Percentiles rank a stretch among this genome's conserved stretches.
phyloP scores from a whole-genome alignment of 2,113 vertebrate genomes.

The Tupaia chinensis region DNA sequence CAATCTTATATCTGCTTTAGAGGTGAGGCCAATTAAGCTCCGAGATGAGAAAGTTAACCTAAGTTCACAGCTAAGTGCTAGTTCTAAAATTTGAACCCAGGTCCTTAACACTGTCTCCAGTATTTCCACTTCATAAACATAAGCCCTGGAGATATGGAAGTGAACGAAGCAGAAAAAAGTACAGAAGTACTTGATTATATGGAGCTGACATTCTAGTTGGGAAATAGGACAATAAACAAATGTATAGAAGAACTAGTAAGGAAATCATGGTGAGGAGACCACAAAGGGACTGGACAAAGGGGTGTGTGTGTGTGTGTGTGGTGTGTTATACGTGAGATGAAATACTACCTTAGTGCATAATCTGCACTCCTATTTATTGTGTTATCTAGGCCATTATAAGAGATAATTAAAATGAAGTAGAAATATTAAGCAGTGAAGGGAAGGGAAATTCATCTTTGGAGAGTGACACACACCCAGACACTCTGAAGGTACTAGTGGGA shows the following conservation, averaged over 20 bases:
- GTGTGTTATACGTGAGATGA: not conserved
- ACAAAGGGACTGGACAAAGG: not conserved
- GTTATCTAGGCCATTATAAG: not conserved
- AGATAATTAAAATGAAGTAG: not conserved
- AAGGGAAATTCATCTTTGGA: not conserved
- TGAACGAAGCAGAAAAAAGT: not conserved
- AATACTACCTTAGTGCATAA: not conserved
- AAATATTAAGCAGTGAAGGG: not conserved
- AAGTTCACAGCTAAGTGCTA: not conserved
- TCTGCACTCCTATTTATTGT: not conserved
- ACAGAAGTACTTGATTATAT: not conserved
- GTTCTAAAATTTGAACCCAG: slow-evolving; percentile 14
- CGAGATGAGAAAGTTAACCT: not conserved
- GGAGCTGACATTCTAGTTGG: not conserved
- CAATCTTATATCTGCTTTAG: not conserved
- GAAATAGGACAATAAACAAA: not conserved
- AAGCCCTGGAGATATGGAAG: not conserved
- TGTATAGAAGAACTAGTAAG: not conserved
- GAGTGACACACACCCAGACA: not conserved
- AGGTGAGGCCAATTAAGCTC: not conserved
- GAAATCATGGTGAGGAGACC: not conserved
- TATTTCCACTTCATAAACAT: not conserved
- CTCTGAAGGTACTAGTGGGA: too few species aligned
- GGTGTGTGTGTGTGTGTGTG: not conserved
- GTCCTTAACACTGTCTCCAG: not conserved